phyloP scores from a whole-genome alignment of 2,888 invertebrate species.

The Tetropium fuscum region DNA sequence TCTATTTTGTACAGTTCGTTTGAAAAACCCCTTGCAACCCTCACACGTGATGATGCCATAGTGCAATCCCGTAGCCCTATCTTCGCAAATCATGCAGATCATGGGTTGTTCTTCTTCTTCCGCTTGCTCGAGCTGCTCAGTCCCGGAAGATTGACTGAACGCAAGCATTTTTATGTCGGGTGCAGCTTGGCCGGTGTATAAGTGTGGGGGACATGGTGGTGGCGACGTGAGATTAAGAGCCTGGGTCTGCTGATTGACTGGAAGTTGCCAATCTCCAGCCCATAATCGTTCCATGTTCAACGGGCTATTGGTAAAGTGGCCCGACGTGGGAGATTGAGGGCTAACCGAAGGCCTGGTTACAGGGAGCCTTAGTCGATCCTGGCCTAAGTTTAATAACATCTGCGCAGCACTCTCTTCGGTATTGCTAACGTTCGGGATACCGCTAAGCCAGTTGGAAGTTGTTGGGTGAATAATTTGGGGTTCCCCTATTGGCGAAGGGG shows the following conservation, averaged over 20 bases:
- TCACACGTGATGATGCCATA: conserved; percentile 99
- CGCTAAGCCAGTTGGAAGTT: conserved; percentile 54
- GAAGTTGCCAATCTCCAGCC: conserved; percentile 90
- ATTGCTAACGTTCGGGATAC: conserved; percentile 52
- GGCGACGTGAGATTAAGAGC: conserved; percentile 81
- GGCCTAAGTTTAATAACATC: conserved; percentile 80
- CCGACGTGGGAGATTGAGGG: conserved; percentile 48
- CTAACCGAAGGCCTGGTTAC: conserved; percentile 45
- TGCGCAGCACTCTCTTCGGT: conserved; percentile 74
- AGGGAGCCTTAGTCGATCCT: conserved; percentile 65
- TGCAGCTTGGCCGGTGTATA: conserved; percentile 21
- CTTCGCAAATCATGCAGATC: conserved; percentile 99
- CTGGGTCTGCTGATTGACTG: conserved; percentile 80
- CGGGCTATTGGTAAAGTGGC: conserved; percentile 72
- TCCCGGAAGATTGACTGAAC: conserved; percentile 31
- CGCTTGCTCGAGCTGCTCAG: conserved; percentile 67
- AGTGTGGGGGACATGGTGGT: conserved; percentile 37
- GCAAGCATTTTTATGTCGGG: conserved; percentile 45
- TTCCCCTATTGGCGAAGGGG: conserved; percentile 52
- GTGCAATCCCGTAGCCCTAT: conserved; percentile 97
- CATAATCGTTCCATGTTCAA: conserved; percentile 93
- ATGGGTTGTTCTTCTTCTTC: conserved; percentile 92
- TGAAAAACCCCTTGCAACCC: conserved; percentile 97
- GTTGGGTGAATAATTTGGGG: conserved; percentile 58
- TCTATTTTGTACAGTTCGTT: conserved; percentile 98